These are phyloP conservation scores for Chelonoidis abingdonii DNA, from an alignment of 2,113 vertebrate species.

Conservation along the genomic window DNA sequence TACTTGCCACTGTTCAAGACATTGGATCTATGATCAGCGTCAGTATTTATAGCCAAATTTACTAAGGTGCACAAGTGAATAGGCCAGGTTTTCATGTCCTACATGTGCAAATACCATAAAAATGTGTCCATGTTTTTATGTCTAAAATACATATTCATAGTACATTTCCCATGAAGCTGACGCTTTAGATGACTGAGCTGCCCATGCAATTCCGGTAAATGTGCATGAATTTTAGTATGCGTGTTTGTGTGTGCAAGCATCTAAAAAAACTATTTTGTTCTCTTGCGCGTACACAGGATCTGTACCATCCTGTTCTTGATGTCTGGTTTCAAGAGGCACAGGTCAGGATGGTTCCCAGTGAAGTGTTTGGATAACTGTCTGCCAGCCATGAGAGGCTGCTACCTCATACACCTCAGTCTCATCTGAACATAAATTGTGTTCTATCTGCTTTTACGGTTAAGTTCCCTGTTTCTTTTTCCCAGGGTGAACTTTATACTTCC, in stretches of 20 bases:
- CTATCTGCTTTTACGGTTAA: not conserved
- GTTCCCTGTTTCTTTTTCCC: rapidly evolving
- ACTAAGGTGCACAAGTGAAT: not conserved
- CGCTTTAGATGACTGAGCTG: not conserved
- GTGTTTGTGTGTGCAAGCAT: not conserved
- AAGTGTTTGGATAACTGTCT: not conserved
- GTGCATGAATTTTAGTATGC: not conserved
- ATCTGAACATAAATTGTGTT: not conserved
- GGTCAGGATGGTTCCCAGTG: not conserved
- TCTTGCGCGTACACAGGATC: not conserved
- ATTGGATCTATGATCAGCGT: not conserved
- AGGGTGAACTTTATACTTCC: not conserved
- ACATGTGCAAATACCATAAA: not conserved
- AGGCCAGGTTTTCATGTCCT: not conserved
- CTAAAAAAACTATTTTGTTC: not conserved
- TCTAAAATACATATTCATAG: not conserved
- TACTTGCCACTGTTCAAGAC: not conserved
- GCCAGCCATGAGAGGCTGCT: not conserved
- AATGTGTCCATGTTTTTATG: not conserved
- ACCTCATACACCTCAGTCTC: rapidly evolving
- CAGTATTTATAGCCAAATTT: not conserved
- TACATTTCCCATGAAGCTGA: rapidly evolving
- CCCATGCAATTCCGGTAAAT: not conserved
- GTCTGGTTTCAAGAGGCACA: not conserved
- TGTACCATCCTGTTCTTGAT: not conserved